Percentiles rank a stretch among this genome's conserved stretches.
phyloP scores from a whole-genome alignment of 2,888 invertebrate species.

The Dendrolimus houi region DNA sequence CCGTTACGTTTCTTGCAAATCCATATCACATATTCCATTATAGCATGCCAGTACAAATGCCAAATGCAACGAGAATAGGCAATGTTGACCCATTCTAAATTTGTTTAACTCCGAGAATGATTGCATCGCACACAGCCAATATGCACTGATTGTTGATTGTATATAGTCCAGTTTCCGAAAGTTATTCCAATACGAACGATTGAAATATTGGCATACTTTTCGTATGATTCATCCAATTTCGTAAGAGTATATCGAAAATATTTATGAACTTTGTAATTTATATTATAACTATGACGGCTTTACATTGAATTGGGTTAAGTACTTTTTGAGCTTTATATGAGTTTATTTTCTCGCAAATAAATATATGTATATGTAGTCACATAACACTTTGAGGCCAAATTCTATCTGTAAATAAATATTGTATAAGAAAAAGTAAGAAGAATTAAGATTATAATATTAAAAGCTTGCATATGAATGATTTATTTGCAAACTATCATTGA shows the following conservation, averaged over 20 bases:
- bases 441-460: too few species aligned
- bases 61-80: slow-evolving; percentile 21
- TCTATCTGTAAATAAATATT: too few species aligned
- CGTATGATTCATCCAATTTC: not conserved
- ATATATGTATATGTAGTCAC: too few species aligned
- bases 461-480: too few species aligned
- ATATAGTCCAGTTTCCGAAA: slow-evolving; percentile 26
- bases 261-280: not conserved
- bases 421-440: too few species aligned
- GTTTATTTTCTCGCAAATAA: not conserved
- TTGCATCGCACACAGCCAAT: slow-evolving; percentile 26
- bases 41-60: slow-evolving; percentile 10
- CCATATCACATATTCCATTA: not conserved
- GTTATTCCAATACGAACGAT: slow-evolving; percentile 21
- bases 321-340: not conserved
- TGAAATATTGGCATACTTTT: slow-evolving; percentile 14
- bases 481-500: too few species aligned
- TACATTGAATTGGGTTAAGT: not conserved
- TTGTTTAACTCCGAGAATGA: slow-evolving; percentile 24
- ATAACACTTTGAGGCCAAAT: too few species aligned
- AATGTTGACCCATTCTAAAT: slow-evolving; percentile 35
- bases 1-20: too few species aligned
- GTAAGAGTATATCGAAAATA: not conserved
- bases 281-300: too few species aligned
- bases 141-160: slow-evolving; percentile 30